These are phyloP conservation scores for Morelia viridis DNA, from an alignment of 2,797 vertebrate species.

Conservation along the genomic window DNA sequence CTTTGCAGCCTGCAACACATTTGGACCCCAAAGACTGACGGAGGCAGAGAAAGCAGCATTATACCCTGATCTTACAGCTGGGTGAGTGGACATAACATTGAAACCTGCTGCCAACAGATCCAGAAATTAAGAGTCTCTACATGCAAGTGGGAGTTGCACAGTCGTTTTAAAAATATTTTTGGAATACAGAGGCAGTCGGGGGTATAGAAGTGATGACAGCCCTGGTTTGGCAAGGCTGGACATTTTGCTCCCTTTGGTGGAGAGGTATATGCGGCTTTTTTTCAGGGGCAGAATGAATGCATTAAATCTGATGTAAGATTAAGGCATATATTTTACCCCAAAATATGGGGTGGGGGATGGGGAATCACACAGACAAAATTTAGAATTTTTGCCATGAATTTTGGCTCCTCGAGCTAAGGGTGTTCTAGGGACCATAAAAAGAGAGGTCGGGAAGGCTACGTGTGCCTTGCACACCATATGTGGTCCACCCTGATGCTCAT, in stretches of 20 bases:
- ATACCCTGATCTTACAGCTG: neutral
- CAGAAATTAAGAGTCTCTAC: neutral
- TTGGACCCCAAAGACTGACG: neutral
- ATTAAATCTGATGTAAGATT: neutral
- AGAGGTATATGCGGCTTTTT: neutral
- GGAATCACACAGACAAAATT: neutral
- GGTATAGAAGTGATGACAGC: neutral
- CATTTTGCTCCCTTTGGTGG: neutral
- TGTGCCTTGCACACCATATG: neutral
- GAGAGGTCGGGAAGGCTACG: neutral
- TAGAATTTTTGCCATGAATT: neutral
- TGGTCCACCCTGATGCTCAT: neutral
- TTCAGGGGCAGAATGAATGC: neutral
- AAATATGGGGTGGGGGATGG: neutral
- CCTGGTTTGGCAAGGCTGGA: neutral
- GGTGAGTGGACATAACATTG: neutral
- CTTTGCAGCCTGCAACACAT: neutral
- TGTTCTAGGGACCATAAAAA: neutral
- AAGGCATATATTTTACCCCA: neutral
- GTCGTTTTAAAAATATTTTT: neutral
- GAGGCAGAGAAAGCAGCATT: neutral
- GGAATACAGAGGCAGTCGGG: neutral
- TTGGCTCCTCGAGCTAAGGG: neutral
- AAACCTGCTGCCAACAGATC: neutral
- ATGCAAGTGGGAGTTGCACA: neutral